Conservation (phyloP, 2,888 invertebrate species). For the Mamestra brassicae region DNA sequence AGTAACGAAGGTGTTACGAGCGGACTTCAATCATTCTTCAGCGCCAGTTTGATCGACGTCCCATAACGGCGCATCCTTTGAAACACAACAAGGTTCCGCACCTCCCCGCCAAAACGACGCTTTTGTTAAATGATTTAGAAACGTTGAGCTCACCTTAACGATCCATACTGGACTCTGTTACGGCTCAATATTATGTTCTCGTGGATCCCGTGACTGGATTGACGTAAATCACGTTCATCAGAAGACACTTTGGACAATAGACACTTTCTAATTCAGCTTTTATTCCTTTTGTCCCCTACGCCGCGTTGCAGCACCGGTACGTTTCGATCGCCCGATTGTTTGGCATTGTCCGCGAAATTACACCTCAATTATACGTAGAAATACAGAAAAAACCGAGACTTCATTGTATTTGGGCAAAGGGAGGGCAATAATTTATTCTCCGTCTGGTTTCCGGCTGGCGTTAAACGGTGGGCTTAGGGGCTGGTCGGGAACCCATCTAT, state of each 20-base stretch:
- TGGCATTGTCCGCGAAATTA: constrained; percentile 83
- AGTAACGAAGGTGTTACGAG: constrained; percentile 73
- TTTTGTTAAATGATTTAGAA: constrained; percentile 76
- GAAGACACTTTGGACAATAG: constrained; percentile 77
- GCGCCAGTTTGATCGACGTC: constrained; percentile 71
- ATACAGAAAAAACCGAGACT: constrained; percentile 77
- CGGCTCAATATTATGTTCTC: constrained; percentile 73
- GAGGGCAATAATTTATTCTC: constrained; percentile 83
- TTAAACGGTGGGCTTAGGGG: constrained; percentile 74
- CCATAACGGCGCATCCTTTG: constrained; percentile 76
- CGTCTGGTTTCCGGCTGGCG: constrained; percentile 82
- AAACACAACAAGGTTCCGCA: constrained; percentile 71
- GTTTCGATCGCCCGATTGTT: constrained; percentile 75
- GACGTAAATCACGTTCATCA: constrained; percentile 83
- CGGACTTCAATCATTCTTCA: constrained; percentile 71
- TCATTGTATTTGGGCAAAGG: constrained; percentile 80
- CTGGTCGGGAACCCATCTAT: constrained; percentile 71
- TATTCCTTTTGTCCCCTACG: constrained; percentile 77
- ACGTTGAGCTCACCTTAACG: constrained; percentile 69
- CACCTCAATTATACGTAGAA: constrained; percentile 85
- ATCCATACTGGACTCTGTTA: constrained; percentile 71
- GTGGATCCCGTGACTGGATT: constrained; percentile 75
- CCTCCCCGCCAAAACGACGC: constrained; percentile 64
- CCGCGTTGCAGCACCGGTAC: constrained; percentile 77
- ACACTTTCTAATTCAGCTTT: constrained; percentile 81